phyloP scores from a whole-genome alignment of 2,797 vertebrate genomes.

The Microchirus variegatus region DNA sequence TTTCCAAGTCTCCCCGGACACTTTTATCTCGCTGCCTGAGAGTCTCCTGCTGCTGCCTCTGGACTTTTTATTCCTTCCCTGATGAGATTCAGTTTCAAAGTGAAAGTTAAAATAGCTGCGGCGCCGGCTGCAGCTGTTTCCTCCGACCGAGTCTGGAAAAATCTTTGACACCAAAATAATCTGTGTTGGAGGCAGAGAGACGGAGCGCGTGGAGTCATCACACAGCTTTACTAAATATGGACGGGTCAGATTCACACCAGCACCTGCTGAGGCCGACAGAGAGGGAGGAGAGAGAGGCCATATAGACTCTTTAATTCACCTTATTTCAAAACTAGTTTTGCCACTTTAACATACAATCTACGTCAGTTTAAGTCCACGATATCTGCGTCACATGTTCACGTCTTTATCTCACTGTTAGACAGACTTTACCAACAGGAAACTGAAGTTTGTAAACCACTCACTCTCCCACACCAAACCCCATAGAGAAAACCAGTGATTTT shows the following conservation, averaged over 20 bases:
- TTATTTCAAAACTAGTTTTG: no score
- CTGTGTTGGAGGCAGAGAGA: slow-evolving; percentile 48
- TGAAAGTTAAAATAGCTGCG: slow-evolving; percentile 80
- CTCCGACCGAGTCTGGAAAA: slow-evolving; percentile 38
- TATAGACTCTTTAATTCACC: no score
- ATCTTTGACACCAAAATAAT: slow-evolving; percentile 73
- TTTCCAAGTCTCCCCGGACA: not conserved
- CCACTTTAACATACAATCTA: no score
- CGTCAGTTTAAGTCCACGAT: no score
- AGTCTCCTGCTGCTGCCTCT: not conserved
- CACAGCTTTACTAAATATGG: slow-evolving; percentile 75
- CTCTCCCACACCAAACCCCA: no score
- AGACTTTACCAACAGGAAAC: no score
- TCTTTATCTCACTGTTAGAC: no score
- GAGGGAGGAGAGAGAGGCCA: no score
- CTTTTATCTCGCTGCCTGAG: slow-evolving; percentile 4
- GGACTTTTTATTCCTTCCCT: slow-evolving; percentile 28
- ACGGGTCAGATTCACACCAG: slow-evolving; percentile 3
- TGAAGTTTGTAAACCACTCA: no score
- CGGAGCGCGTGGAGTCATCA: slow-evolving; percentile 34
- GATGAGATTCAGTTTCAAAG: slow-evolving; percentile 72
- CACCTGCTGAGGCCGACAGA: slow-evolving; percentile 35
- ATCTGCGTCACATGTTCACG: no score
- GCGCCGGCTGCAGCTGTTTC: slow-evolving; percentile 79
- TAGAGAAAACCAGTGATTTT: no score